Conservation (phyloP, 2,888 invertebrate species). For the Gymnocheta viridis region DNA sequence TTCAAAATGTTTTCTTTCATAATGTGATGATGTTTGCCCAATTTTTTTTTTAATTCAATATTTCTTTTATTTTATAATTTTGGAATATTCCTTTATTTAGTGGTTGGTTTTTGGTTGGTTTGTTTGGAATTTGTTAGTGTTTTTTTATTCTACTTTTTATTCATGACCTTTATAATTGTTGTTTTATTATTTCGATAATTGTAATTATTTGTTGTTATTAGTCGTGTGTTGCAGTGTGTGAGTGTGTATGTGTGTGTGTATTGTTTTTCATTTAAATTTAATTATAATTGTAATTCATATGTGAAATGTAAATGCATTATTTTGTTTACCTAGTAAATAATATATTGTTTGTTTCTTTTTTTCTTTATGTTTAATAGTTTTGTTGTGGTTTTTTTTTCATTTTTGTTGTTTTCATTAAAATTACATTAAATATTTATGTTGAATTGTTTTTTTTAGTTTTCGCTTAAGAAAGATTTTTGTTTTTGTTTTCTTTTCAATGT, state of each 20-base stretch:
- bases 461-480: constrained; percentile 2
- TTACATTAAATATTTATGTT: constrained; percentile 56
- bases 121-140: no score
- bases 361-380: no score
- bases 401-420: constrained; percentile 44
- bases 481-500: not conserved
- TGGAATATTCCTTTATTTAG: not conserved
- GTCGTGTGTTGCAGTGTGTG: not conserved
- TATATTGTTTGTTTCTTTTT: constrained; percentile 23
- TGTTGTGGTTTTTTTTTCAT: constrained; percentile 16
- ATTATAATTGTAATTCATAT: constrained; percentile 68
- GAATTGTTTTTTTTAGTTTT: constrained; percentile 32
- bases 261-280: constrained; percentile 35
- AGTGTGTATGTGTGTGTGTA: not conserved
- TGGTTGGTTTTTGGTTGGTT: not conserved
- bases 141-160: constrained; percentile 16
- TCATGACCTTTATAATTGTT: constrained; percentile 35
- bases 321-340: constrained; percentile 64
- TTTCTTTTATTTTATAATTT: not conserved
- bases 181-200: constrained; percentile 17
- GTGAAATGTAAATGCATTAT: constrained; percentile 73
- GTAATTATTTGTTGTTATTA: constrained; percentile 45
- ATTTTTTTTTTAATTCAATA: not conserved
- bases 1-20: not conserved
- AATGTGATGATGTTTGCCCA: not conserved